phyloP scores from a whole-genome alignment of 2,113 vertebrate genomes.

The Onychostoma macrolepis region DNA sequence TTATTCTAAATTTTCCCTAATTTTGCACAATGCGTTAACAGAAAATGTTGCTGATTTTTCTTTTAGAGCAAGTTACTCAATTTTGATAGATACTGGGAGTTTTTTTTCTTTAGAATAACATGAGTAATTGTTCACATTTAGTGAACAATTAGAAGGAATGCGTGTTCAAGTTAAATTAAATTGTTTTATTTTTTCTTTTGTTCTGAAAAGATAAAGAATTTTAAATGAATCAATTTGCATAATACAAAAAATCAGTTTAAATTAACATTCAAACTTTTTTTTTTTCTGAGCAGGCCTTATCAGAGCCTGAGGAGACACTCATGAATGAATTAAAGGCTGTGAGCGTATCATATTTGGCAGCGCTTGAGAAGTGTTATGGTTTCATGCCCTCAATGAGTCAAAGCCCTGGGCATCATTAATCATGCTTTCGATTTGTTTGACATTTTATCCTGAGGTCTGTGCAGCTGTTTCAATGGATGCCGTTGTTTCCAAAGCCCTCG shows the following conservation, averaged over 20 bases:
- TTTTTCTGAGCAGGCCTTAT: neutral
- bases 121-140: too few species aligned
- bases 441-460: constrained; percentile 23
- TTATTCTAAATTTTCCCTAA: too few species aligned
- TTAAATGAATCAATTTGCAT: neutral
- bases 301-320: constrained; percentile 11
- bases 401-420: constrained; percentile 50
- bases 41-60: too few species aligned
- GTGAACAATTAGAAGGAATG: too few species aligned
- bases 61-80: too few species aligned
- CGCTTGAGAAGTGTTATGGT: constrained; percentile 32
- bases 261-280: neutral
- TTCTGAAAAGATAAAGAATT: neutral
- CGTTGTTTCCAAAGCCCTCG: constrained; percentile 62
- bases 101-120: too few species aligned
- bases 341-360: constrained; percentile 37
- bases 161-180: too few species aligned
- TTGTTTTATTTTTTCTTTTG: neutral
- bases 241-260: neutral
- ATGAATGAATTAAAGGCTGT: constrained; percentile 13
- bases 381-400: constrained; percentile 33
- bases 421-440: constrained; percentile 45
- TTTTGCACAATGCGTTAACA: too few species aligned
- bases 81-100: too few species aligned
- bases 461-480: constrained; percentile 36